Evolutionary conservation across 2,888 invertebrate genomes (phyloP).

Genomic region (Tachina fera): DNA sequence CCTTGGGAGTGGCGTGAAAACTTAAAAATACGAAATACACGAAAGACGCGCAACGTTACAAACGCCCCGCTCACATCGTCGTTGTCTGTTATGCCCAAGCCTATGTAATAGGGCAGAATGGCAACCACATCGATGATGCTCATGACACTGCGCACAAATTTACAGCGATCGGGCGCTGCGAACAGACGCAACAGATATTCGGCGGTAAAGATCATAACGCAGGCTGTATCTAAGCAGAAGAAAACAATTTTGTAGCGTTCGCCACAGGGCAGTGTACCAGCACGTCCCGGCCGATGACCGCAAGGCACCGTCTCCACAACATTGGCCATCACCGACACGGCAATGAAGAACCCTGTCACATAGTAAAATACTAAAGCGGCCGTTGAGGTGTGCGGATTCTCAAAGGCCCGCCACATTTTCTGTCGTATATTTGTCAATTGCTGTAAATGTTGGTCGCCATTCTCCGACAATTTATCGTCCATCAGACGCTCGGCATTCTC

Average conservation of each 20-base stretch:
- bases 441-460: conserved; percentile 94
- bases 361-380: conserved; percentile 99
- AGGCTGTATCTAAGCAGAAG: conserved; percentile 99
- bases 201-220: conserved; percentile 99
- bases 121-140: conserved; percentile 99
- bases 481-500: conserved; percentile 99
- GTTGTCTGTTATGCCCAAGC: conserved; percentile 98
- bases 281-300: conserved; percentile 88
- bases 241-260: conserved; percentile 99
- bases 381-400: conserved; percentile 99
- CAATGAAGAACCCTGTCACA: conserved; percentile 99
- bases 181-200: conserved; percentile 97
- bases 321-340: conserved; percentile 99
- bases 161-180: conserved; percentile 99
- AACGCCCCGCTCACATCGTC: conserved; percentile 99
- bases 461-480: conserved; percentile 98
- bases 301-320: conserved; percentile 93
- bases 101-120: conserved; percentile 99
- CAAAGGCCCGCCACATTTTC: conserved; percentile 99
- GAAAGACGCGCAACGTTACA: conserved; percentile 98
- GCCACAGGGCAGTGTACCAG: conserved; percentile 96
- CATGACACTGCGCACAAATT: conserved; percentile 99
- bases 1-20: conserved; percentile 99
- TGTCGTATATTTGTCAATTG: conserved; percentile 94
- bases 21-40: conserved; percentile 99